Evolutionary conservation across 2,888 invertebrate species (phyloP).

Genomic region (Ophioninae sp.): DNA sequence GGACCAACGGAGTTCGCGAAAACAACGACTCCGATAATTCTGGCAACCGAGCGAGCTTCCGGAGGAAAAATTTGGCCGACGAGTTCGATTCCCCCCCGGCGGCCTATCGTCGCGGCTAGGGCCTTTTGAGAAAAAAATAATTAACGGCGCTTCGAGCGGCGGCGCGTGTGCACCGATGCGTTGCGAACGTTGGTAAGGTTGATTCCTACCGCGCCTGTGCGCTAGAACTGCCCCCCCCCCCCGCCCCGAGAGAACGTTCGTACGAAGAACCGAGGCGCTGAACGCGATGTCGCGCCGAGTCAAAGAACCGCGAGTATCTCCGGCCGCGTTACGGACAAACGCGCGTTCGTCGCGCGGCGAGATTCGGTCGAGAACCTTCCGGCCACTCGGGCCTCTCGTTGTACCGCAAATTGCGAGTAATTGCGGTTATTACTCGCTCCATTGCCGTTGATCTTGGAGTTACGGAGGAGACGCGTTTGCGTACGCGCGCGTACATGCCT

Average conservation of each 20-base stretch:
- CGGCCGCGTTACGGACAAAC: constrained; percentile 19
- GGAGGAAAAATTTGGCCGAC: background rate
- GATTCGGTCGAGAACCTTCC: constrained; percentile 42
- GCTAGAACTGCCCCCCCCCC: background rate
- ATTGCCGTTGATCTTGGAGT: constrained; percentile 45
- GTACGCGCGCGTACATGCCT: background rate
- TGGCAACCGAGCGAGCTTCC: background rate
- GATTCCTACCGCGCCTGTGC: constrained; percentile 45
- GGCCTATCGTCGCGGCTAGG: background rate
- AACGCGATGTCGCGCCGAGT: constrained; percentile 2
- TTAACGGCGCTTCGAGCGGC: background rate
- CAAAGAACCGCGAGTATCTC: constrained; percentile 22
- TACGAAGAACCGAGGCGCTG: background rate
- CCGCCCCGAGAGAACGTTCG: too few species aligned
- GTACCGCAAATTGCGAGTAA: constrained; percentile 59
- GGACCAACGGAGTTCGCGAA: background rate
- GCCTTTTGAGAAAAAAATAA: background rate
- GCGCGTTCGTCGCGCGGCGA: background rate
- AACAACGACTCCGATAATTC: background rate
- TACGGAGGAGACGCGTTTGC: background rate
- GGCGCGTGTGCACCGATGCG: background rate
- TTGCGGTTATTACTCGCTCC: constrained; percentile 55
- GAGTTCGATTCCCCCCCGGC: background rate
- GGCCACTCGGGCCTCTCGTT: constrained; percentile 54
- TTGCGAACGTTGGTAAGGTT: background rate